Percentiles rank a stretch among this genome's conserved stretches.
These are phyloP conservation scores for Mormyrus proboscirostris DNA, from an alignment of 2,797 vertebrate species.

Conservation along the genomic window DNA sequence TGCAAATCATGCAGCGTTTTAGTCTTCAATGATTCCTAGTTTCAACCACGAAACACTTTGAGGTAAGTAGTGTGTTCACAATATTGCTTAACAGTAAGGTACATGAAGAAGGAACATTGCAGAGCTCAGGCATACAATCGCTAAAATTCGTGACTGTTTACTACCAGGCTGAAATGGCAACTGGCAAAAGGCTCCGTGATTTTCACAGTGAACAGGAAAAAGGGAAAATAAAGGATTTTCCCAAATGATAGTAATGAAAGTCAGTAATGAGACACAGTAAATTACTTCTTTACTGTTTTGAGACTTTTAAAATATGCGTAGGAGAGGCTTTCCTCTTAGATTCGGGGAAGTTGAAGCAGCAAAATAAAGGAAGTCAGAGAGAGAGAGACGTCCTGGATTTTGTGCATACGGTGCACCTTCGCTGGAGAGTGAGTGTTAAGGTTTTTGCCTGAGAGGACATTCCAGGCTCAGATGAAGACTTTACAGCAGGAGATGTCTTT, in stretches of 20 bases:
- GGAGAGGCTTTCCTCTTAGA: not conserved
- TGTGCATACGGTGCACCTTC: constrained; percentile 6
- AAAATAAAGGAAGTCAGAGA: not conserved
- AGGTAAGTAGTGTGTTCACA: not conserved
- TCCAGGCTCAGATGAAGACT: not conserved
- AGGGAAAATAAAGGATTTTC: not conserved
- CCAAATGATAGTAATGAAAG: not conserved
- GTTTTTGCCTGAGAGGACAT: not conserved
- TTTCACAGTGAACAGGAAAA: not conserved
- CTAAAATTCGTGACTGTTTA: not conserved
- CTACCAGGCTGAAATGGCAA: not conserved
- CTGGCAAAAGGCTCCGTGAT: not conserved
- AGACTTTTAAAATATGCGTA: not conserved
- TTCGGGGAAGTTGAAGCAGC: not conserved
- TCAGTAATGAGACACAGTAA: not conserved
- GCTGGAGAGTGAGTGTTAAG: not conserved
- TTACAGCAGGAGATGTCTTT: not conserved
- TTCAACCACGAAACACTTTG: not conserved
- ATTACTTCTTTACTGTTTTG: not conserved
- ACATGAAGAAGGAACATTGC: not conserved
- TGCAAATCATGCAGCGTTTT: not conserved
- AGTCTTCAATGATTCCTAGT: not conserved
- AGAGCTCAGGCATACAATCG: not conserved
- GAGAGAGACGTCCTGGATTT: constrained; percentile 3
- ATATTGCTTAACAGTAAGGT: not conserved